Conservation (phyloP, 2,113 vertebrate genomes). For the Meriones unguiculatus region DNA sequence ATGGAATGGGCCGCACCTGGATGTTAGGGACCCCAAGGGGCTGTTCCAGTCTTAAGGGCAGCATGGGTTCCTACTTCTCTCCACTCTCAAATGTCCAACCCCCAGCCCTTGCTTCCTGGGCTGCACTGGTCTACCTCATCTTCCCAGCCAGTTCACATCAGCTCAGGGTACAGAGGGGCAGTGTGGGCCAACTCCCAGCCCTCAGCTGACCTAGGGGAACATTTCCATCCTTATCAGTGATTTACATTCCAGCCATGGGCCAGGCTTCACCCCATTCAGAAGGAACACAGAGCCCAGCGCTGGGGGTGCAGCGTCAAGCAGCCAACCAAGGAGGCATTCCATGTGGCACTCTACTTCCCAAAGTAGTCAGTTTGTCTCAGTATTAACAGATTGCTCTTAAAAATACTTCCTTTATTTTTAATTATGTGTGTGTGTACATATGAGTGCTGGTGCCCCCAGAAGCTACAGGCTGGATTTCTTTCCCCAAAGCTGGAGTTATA, state of each 20-base stretch:
- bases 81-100: fast-evolving
- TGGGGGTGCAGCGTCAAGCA: neutral
- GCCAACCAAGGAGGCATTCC: neutral
- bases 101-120: neutral
- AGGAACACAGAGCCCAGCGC: too few species aligned
- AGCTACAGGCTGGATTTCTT: neutral
- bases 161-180: too few species aligned
- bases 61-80: neutral
- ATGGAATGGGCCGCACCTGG: neutral
- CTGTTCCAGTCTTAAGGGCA: neutral
- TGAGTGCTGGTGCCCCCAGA: neutral
- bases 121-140: fast-evolving
- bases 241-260: conserved; percentile 42
- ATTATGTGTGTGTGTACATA: neutral
- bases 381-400: neutral
- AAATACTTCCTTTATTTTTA: neutral
- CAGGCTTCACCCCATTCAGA: neutral
- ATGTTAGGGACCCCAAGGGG: neutral
- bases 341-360: fast-evolving
- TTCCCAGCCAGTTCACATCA: neutral
- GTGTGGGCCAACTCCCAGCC: neutral
- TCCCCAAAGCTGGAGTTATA: neutral
- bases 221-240: conserved; percentile 72
- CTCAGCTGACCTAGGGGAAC: neutral
- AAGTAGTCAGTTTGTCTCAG: neutral